Percentiles rank a stretch among this genome's conserved stretches.
Evolutionary conservation across 2,888 invertebrate genomes (phyloP).

Genomic region (Noctua pronuba): DNA sequence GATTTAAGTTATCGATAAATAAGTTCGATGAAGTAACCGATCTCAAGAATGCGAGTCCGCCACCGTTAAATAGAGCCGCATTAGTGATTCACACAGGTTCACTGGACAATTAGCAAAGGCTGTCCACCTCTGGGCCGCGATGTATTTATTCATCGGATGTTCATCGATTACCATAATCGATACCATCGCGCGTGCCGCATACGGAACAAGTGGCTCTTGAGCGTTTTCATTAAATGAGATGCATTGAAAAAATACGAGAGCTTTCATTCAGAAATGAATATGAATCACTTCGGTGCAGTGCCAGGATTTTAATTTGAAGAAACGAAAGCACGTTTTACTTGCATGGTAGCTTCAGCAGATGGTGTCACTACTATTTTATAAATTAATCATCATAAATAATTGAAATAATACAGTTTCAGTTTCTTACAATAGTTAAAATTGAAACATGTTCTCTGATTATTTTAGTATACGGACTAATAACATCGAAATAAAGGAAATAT

Average conservation of each 20-base stretch:
- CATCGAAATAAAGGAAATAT: background rate
- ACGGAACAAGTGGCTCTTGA: constrained; percentile 81
- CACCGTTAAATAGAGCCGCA: constrained; percentile 83
- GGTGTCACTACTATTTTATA: background rate
- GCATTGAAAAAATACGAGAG: constrained; percentile 71
- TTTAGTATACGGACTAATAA: too few relatives aligned
- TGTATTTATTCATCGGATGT: constrained; percentile 90
- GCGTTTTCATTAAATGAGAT: constrained; percentile 82
- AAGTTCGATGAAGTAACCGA: constrained; percentile 63
- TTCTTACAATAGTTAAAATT: background rate
- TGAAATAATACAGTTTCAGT: background rate
- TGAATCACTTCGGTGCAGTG: constrained; percentile 42
- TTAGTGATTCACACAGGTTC: constrained; percentile 88
- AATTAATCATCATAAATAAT: background rate
- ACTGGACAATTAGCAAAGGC: constrained; percentile 90
- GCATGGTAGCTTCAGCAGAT: background rate
- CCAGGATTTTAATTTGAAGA: constrained; percentile 24
- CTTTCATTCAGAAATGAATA: constrained; percentile 65
- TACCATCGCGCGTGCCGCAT: constrained; percentile 88
- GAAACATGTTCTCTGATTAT: background rate
- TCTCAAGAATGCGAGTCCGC: constrained; percentile 76
- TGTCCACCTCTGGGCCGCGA: constrained; percentile 88
- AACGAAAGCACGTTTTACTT: background rate
- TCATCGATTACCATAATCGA: constrained; percentile 90
- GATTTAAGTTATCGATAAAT: constrained; percentile 54